Conservation (phyloP, 2,113 vertebrate species). For the Paramisgurnus dabryanus region DNA sequence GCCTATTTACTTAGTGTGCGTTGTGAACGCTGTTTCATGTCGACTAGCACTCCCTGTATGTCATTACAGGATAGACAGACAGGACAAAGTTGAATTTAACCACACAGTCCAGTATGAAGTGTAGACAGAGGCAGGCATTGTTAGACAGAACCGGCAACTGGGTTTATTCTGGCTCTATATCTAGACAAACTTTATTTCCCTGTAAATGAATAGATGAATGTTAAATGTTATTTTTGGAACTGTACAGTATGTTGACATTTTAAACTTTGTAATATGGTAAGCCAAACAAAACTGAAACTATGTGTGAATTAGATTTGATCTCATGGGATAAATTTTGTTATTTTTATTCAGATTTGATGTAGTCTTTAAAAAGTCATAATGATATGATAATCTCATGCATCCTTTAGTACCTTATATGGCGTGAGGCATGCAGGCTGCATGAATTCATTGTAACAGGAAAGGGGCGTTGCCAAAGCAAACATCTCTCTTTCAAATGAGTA, state of each 20-base stretch:
- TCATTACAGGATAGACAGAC: neutral
- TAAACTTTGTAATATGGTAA: no score
- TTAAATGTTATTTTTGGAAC: no score
- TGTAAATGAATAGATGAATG: no score
- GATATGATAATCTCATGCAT: neutral
- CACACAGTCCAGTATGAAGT: neutral
- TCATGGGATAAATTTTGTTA: no score
- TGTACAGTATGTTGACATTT: no score
- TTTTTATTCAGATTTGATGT: neutral
- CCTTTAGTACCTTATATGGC: slow-evolving; percentile 32
- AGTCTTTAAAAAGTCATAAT: neutral
- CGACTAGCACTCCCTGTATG: no score
- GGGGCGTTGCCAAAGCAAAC: slow-evolving; percentile 27
- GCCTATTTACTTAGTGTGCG: no score
- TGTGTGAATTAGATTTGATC: no score
- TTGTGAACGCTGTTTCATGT: no score
- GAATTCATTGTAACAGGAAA: slow-evolving; percentile 28
- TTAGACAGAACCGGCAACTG: neutral
- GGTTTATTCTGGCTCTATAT: neutral
- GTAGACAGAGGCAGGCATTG: slow-evolving; percentile 4
- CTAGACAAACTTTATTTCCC: no score
- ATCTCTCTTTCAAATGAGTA: neutral
- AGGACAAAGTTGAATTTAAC: slow-evolving; percentile 2
- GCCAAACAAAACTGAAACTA: no score
- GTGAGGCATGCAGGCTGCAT: neutral